These are phyloP conservation scores for Macrophya annulata DNA, from an alignment of 2,888 invertebrate species.

Conservation along the genomic window DNA sequence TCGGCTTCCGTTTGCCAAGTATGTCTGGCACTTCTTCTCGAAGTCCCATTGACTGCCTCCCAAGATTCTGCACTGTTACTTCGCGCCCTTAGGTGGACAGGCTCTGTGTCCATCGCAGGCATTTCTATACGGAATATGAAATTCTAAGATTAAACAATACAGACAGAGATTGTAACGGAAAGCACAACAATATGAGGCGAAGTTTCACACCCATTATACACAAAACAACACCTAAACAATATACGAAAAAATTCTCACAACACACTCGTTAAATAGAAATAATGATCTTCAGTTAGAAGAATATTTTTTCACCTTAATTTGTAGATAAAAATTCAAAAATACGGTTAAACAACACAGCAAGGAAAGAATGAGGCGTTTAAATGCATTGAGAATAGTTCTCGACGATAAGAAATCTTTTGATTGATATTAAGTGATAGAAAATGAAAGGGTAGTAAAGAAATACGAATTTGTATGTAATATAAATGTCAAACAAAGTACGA, in stretches of 20 bases:
- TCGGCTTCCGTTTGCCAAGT: slow-evolving; percentile 72
- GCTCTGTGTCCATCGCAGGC: slow-evolving; percentile 73
- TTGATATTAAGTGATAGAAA: neutral
- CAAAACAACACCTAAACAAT: neutral
- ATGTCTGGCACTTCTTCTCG: slow-evolving; percentile 68
- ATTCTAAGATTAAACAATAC: neutral
- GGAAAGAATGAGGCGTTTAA: neutral
- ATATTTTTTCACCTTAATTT: neutral
- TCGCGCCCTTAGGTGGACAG: slow-evolving; percentile 79
- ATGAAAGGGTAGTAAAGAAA: neutral
- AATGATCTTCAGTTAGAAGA: neutral
- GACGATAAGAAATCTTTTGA: neutral
- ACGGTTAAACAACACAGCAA: neutral
- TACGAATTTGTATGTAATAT: neutral
- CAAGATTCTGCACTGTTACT: slow-evolving; percentile 83
- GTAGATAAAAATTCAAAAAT: neutral
- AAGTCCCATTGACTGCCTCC: slow-evolving; percentile 74
- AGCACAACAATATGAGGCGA: neutral
- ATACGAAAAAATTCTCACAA: neutral
- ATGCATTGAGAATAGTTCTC: neutral
- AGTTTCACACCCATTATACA: neutral
- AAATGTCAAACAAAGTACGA: neutral
- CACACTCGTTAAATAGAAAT: neutral
- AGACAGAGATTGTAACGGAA: neutral
- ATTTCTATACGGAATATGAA: slow-evolving; percentile 64